Evolutionary conservation across 2,888 invertebrate species (phyloP).

Genomic region (Acholoe squamosa): DNA sequence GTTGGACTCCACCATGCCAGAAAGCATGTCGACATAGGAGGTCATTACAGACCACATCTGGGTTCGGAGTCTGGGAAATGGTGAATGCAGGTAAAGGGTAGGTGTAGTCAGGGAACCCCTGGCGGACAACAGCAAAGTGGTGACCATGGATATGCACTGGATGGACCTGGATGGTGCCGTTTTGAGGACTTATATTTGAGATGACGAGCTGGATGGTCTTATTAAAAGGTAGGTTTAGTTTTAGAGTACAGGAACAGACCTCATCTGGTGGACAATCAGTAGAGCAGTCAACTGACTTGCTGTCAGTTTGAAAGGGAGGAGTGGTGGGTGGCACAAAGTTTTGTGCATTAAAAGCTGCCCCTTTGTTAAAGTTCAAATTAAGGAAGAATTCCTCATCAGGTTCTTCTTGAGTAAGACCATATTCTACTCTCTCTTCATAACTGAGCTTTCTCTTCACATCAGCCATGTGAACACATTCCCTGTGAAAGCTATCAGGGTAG

Average conservation of each 20-base stretch:
- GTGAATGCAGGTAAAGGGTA: background rate
- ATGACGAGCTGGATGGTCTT: conserved; percentile 75
- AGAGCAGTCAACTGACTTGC: background rate
- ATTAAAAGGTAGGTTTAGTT: conserved; percentile 71
- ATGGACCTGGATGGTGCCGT: conserved; percentile 70
- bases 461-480: background rate
- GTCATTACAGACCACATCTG: conserved; percentile 73
- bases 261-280: background rate
- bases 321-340: background rate
- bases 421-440: background rate
- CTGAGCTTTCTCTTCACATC: background rate
- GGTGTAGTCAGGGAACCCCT: conserved; percentile 73
- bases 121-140: conserved; percentile 77
- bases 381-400: conserved; percentile 38
- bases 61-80: background rate
- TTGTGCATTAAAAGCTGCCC: background rate
- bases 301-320: background rate
- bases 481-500: background rate
- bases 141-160: conserved; percentile 80
- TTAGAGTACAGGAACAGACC: conserved; percentile 73
- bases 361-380: conserved; percentile 12
- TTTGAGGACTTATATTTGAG: conserved; percentile 28
- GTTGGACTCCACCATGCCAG: conserved; percentile 75
- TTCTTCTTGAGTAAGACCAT: background rate
- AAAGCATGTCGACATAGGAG: conserved; percentile 72